A percentile compares a stretch with the other conserved stretches of the same genome.
phyloP scores from a whole-genome alignment of 2,888 invertebrate genomes.

The Seladonia tumulorum region DNA sequence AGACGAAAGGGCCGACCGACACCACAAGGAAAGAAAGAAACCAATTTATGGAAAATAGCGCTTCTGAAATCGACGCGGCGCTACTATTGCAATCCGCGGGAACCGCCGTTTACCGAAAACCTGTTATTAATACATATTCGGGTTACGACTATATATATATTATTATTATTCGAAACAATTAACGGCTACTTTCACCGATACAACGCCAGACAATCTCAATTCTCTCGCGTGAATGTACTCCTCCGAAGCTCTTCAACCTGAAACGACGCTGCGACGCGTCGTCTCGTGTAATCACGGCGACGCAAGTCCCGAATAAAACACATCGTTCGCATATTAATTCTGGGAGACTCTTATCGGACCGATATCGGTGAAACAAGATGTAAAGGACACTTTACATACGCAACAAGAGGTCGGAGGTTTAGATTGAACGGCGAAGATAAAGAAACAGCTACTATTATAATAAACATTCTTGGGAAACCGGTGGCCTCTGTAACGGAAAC shows the following conservation, averaged over 20 bases:
- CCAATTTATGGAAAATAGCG: background rate
- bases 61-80: background rate
- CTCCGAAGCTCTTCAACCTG: background rate
- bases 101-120: background rate
- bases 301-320: background rate
- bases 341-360: constrained; percentile 28
- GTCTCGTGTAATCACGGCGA: background rate
- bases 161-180: background rate
- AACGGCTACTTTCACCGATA: background rate
- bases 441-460: background rate
- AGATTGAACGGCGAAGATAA: constrained; percentile 37
- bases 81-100: background rate
- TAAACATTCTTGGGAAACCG: background rate
- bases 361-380: constrained; percentile 28
- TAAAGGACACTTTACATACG: constrained; percentile 5
- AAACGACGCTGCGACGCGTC: background rate
- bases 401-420: constrained; percentile 66
- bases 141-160: background rate
- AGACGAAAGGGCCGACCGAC: constrained; percentile 37
- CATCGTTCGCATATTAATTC: constrained; percentile 7
- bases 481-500: background rate
- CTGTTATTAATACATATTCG: background rate
- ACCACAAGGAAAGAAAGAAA: constrained; percentile 6
- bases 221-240: background rate
- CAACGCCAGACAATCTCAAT: background rate